These are phyloP conservation scores for Lasioglossum pauxillum DNA, from an alignment of 2,888 invertebrate genomes.

Conservation along the genomic window DNA sequence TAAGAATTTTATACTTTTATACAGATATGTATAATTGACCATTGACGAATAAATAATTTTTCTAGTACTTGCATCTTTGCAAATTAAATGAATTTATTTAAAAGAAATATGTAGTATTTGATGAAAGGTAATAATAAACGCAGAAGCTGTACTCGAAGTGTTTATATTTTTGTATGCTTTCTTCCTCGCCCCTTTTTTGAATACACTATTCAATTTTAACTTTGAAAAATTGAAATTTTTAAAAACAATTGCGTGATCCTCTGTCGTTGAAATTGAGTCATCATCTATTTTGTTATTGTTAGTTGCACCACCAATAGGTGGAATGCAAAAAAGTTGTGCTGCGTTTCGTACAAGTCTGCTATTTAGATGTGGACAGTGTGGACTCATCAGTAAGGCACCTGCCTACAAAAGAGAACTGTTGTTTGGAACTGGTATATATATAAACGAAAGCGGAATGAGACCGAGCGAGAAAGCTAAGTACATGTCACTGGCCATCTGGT, in stretches of 20 bases:
- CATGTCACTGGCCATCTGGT: too few relatives aligned
- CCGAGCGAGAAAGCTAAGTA: too few relatives aligned
- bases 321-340: too few relatives aligned
- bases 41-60: constrained; percentile 69
- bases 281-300: neutral
- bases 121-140: constrained; percentile 28
- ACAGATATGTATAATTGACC: constrained; percentile 55
- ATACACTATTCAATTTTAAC: neutral
- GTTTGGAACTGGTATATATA: too few relatives aligned
- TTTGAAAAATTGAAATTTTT: neutral
- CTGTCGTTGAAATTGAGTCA: too few relatives aligned
- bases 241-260: neutral
- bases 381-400: too few relatives aligned
- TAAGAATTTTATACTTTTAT: constrained; percentile 77
- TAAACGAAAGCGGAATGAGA: too few relatives aligned
- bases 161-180: neutral
- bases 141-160: neutral
- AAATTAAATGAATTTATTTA: constrained; percentile 13
- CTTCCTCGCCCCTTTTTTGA: neutral
- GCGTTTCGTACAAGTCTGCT: too few relatives aligned
- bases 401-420: too few relatives aligned
- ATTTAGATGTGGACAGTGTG: too few relatives aligned
- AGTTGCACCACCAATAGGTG: too few relatives aligned
- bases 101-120: constrained; percentile 12
- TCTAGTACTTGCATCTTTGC: constrained; percentile 17